Base-by-base conservation (phyloP, 2,797 vertebrate species). In the Lithobates pipiens region DNA sequence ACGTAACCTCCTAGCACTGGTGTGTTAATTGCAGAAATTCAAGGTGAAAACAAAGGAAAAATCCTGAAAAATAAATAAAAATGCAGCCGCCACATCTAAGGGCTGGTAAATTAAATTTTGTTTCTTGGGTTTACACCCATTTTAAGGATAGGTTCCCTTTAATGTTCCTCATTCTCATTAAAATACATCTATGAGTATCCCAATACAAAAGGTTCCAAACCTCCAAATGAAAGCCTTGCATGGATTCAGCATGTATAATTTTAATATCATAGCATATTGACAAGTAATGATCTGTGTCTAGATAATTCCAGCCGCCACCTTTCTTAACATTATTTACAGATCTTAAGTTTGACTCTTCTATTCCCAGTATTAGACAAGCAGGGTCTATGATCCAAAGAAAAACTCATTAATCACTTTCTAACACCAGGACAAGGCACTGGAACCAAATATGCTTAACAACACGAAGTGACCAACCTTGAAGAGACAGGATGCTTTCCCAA, bases 381-480 rank as follows among this genome's bases (percentile, higher is more conserved):
- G 32, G 46, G 25, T 75, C 72, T 80, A 63, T 84, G 77, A 76
- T 79, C 84, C 84, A 81, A 68, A 76, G 77, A 76, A 68, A 76
- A 80, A 29, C 77, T 76, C 77, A 85, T 85, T 78, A 81, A 85
- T 85, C 84, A 81, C 67, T 61, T 70, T 69, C 78, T 85, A 85
- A 85, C 36, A 34, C 78, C 61, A 34, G 61, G 83, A 89, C 88
- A 85, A 86, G 85, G 85, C 82, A 88, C 86, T 77, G 78, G 86
- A 92, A 91, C 89, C 83, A 87, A 90, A 89, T 90, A 93, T 89
- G 88, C 90, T 89, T 87, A 89, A 90, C 88, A 89, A 90, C 89
- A 89, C 72, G 71, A 90, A 89, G 88, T 90, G 91, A 89, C 90
- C 90, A 92, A 91, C 91, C 91, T 91, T 90, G 88, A 90, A 91